Percentiles rank a stretch among this genome's conserved stretches.
These are phyloP conservation scores for Phengaris arion DNA, from an alignment of 2,888 invertebrate genomes.

Conservation along the genomic window DNA sequence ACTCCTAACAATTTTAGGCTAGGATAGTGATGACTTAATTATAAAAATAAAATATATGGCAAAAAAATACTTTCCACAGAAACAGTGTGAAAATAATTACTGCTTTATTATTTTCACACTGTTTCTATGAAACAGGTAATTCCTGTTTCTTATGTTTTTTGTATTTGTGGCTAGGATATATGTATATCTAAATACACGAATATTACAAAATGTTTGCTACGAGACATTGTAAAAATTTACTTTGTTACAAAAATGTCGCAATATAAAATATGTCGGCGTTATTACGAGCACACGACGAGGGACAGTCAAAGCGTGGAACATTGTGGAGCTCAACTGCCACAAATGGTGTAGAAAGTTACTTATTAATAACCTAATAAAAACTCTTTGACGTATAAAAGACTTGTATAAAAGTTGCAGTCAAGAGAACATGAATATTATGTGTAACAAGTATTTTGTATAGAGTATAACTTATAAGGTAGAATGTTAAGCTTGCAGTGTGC, in stretches of 20 bases:
- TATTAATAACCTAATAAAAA: neutral
- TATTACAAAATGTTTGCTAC: neutral
- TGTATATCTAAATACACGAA: neutral
- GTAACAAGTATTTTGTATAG: neutral
- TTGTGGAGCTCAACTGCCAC: neutral
- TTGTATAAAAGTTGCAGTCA: neutral
- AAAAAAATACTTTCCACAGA: too few relatives aligned
- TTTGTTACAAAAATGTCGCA: neutral
- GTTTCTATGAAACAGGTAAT: too few relatives aligned
- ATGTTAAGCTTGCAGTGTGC: neutral
- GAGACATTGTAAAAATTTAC: neutral
- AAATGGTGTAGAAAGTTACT: constrained; percentile 5
- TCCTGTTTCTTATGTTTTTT: too few relatives aligned
- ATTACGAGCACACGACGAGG: neutral
- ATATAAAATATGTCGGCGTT: neutral
- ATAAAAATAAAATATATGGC: too few relatives aligned
- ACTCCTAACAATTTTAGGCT: too few relatives aligned
- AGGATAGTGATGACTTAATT: too few relatives aligned
- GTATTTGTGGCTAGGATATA: neutral
- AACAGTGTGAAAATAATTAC: too few relatives aligned
- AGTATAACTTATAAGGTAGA: neutral
- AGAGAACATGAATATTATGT: neutral
- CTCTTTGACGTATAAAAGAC: neutral
- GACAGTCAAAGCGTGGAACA: neutral
- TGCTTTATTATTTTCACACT: too few relatives aligned